phyloP scores from a whole-genome alignment of 2,888 invertebrate genomes.

The Metallyticus violacea region DNA sequence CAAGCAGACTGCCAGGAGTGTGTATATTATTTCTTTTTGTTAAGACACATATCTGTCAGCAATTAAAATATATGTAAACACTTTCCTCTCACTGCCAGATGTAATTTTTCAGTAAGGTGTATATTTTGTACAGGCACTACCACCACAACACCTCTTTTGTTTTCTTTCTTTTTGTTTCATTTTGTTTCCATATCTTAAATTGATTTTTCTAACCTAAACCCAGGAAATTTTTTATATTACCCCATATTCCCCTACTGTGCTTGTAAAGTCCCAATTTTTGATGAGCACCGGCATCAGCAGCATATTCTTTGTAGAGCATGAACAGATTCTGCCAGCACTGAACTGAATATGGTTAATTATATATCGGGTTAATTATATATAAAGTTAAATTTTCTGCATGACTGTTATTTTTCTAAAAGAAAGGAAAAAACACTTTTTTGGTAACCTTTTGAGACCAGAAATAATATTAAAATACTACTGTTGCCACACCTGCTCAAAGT shows the following conservation, averaged over 20 bases:
- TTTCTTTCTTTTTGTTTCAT: not conserved
- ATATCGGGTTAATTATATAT: not conserved
- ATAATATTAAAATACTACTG: not conserved
- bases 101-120: not conserved
- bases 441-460: not conserved
- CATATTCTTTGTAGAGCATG: not conserved
- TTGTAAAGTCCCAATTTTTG: not conserved
- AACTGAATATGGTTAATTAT: not conserved
- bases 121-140: not conserved
- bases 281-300: not conserved
- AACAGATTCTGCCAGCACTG: not conserved
- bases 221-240: not conserved
- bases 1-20: not conserved
- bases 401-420: not conserved
- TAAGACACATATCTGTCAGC: not conserved
- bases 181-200: no score
- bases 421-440: not conserved
- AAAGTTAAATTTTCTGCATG: not conserved
- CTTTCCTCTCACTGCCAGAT: not conserved
- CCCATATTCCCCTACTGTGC: not conserved
- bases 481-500: not conserved
- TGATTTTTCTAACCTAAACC: not conserved
- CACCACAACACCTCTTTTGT: slow-evolving; percentile 12
- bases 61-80: not conserved
- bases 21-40: not conserved